phyloP scores from a whole-genome alignment of 2,888 invertebrate genomes.

The Hesperia comma region DNA sequence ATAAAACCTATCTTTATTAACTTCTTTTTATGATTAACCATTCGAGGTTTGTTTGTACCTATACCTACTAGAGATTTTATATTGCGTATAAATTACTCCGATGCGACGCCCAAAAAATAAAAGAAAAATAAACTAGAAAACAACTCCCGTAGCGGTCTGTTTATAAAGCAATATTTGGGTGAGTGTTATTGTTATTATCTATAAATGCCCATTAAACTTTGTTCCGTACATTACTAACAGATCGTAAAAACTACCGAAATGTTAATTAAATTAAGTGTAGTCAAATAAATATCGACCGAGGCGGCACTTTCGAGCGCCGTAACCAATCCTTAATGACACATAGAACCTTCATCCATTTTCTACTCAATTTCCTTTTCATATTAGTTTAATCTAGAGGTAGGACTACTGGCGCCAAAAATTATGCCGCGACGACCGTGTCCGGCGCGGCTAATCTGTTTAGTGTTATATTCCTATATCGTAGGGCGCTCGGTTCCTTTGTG shows the following conservation, averaged over 20 bases:
- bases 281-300: conserved; percentile 77
- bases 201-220: conserved; percentile 70
- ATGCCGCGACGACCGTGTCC: conserved; percentile 80
- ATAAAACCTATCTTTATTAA: no score
- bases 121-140: conserved; percentile 20
- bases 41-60: not conserved
- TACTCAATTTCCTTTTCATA: conserved; percentile 84
- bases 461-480: conserved; percentile 65
- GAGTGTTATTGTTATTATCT: conserved; percentile 75
- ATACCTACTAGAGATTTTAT: not conserved
- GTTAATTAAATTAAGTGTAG: conserved; percentile 81
- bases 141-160: conserved; percentile 36
- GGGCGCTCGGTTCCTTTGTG: conserved; percentile 78
- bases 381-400: conserved; percentile 83
- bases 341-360: conserved; percentile 80
- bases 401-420: conserved; percentile 84
- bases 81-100: not conserved
- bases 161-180: conserved; percentile 67
- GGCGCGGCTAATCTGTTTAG: conserved; percentile 80
- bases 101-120: conserved; percentile 2
- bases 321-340: conserved; percentile 82
- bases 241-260: conserved; percentile 77
- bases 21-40: no score
- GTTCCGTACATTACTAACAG: conserved; percentile 74
- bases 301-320: conserved; percentile 68